These are phyloP conservation scores for Epinephelus fuscoguttatus DNA, from an alignment of 2,113 vertebrate species.

Conservation along the genomic window DNA sequence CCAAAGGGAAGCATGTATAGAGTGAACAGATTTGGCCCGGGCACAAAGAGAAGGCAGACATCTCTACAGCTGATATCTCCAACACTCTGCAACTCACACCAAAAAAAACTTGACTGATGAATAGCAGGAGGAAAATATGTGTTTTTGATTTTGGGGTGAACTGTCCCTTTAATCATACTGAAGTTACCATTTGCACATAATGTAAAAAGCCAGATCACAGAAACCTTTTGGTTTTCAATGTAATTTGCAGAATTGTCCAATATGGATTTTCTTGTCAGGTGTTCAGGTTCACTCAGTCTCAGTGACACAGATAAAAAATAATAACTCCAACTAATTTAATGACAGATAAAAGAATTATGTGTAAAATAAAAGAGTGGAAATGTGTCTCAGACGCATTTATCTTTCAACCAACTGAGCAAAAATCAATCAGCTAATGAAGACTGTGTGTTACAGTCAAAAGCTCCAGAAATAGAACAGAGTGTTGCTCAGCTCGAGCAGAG, in stretches of 20 bases:
- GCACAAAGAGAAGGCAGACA: too few species aligned
- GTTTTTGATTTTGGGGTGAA: too few species aligned
- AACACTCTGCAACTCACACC: too few species aligned
- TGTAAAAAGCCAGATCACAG: not conserved
- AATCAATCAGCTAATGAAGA: not conserved
- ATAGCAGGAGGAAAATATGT: too few species aligned
- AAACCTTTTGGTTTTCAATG: not conserved
- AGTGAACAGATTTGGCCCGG: too few species aligned
- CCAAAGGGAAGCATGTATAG: too few species aligned
- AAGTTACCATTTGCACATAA: not conserved
- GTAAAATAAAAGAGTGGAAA: not conserved
- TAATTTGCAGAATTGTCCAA: not conserved
- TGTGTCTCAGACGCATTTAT: not conserved
- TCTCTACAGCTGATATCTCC: too few species aligned
- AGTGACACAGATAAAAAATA: not conserved
- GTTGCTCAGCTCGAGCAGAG: not conserved
- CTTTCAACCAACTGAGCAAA: not conserved
- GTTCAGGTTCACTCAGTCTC: not conserved
- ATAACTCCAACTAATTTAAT: not conserved
- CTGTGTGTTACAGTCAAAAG: conserved; percentile 1
- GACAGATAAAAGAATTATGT: not conserved
- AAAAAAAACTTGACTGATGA: too few species aligned
- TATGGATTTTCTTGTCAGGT: not conserved
- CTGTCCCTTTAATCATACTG: not conserved
- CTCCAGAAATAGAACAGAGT: not conserved